Conservation (phyloP, 2,113 vertebrate genomes). For the Serinus canaria region DNA sequence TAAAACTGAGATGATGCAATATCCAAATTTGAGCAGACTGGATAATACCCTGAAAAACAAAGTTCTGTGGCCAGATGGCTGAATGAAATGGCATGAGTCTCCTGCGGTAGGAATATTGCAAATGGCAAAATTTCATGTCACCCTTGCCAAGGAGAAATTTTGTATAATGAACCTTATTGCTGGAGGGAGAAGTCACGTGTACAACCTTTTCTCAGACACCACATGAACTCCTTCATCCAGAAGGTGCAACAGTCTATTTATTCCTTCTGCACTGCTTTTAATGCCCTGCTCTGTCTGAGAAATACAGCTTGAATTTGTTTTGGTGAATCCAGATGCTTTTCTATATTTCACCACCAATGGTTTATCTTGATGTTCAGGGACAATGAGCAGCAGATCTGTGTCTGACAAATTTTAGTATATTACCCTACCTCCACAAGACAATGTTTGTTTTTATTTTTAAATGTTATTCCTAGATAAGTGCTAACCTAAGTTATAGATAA, state of each 20-base stretch:
- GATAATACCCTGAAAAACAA: slow-evolving; percentile 55
- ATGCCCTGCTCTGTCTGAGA: background rate
- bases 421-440: background rate
- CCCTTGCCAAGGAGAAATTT: slow-evolving; percentile 53
- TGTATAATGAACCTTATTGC: slow-evolving; percentile 52
- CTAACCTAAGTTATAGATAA: background rate
- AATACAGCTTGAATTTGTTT: background rate
- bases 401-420: background rate
- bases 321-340: background rate
- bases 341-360: background rate
- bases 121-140: slow-evolving; percentile 41
- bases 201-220: slow-evolving; percentile 29
- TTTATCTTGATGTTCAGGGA: background rate
- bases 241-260: slow-evolving; percentile 42
- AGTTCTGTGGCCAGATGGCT: slow-evolving; percentile 58
- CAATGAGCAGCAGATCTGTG: background rate
- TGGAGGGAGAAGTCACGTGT: slow-evolving; percentile 39
- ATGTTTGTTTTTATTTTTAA: background rate
- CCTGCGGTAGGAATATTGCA: slow-evolving; percentile 32
- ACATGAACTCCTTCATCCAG: slow-evolving; percentile 29
- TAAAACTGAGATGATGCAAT: slow-evolving; percentile 51
- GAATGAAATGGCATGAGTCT: slow-evolving; percentile 59
- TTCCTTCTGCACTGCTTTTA: background rate
- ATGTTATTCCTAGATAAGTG: background rate
- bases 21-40: slow-evolving; percentile 50